Evolutionary conservation across 1,140 invertebrate genomes (phyloP), one percentile per base, ranked within the genome.

Genomic region (Drosophila bocqueti): DNA sequence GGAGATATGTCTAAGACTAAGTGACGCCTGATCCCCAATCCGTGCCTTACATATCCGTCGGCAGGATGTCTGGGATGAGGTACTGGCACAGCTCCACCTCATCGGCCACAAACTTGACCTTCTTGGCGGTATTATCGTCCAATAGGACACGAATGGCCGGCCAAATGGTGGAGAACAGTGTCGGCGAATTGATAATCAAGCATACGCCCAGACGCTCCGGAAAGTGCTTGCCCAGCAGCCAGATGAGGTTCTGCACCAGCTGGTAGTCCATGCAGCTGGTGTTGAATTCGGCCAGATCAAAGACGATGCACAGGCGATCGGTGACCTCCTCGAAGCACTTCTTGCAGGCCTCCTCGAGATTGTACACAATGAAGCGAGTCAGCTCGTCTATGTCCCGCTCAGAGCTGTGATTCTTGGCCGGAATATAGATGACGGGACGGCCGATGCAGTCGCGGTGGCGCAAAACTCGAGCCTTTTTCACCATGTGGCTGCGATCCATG

Each of bases 221-320:
- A 92, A 96, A 97, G 84, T 96, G 96, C 69, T 95, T 94, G 74
- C 95, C 95, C 6, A 96, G 93, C 24, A 96, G 92, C 96, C 96
- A 96, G 49, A 97, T 96, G 21, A 97, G 91, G 82, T 96, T 96
- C 91, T 96, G 96, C 2, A 96, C 94, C 60, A 96, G 94, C 91
- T 96, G 96, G 90, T 96, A 96, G 81, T 96, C 96, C 96, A 96
- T 96, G 83, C 95, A 96, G 21, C 93, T 94, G 36, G 96, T 92
- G 43, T 95, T 96, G 85, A 97, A 96, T 64, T 95, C 95, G 59
- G 95, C 95, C 59, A 97, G 83, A 84, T 97, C 96, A 93, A 97
- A 96, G 29, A 97, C 95, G 80, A 96, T 96, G 83, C 96, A 96
- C 4, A 96, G 86, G 83, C 96, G 96, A 91, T 96, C 96, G n/a